Conservation (phyloP, 2,888 invertebrate genomes). For the Dryadula phaetusa region DNA sequence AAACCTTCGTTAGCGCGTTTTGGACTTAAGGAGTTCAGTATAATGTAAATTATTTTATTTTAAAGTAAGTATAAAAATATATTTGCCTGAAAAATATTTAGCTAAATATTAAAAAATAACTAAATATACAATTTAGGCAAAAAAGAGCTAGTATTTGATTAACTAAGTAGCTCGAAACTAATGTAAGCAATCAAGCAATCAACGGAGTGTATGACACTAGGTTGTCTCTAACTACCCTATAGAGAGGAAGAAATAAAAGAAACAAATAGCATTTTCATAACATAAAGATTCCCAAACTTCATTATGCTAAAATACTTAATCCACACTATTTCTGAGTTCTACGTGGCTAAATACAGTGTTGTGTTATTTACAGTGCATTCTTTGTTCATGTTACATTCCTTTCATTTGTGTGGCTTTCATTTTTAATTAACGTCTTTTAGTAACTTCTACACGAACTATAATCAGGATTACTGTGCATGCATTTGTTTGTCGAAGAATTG, state of each 20-base stretch:
- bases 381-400: conserved; percentile 42
- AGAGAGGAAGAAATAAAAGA: too few species aligned
- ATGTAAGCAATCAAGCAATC: too few species aligned
- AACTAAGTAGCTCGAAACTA: too few species aligned
- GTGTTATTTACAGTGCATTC: conserved; percentile 36
- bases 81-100: too few species aligned
- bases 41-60: not conserved
- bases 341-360: not conserved
- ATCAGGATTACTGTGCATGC: conserved; percentile 36
- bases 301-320: conserved; percentile 6
- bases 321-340: not conserved
- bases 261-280: not conserved
- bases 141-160: too few species aligned
- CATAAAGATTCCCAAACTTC: not conserved
- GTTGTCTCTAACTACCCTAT: too few species aligned
- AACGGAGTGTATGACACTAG: too few species aligned
- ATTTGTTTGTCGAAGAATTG: conserved; percentile 24
- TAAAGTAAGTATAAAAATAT: not conserved
- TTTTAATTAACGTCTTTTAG: conserved; percentile 42
- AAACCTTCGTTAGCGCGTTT: not conserved
- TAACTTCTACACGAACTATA: conserved; percentile 33
- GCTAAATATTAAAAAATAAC: too few species aligned
- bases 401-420: conserved; percentile 40
- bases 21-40: not conserved
- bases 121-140: too few species aligned